A percentile compares a stretch with the other conserved stretches of the same genome.
Conservation (phyloP, 2,888 invertebrate species). For the Trilocha varians region DNA sequence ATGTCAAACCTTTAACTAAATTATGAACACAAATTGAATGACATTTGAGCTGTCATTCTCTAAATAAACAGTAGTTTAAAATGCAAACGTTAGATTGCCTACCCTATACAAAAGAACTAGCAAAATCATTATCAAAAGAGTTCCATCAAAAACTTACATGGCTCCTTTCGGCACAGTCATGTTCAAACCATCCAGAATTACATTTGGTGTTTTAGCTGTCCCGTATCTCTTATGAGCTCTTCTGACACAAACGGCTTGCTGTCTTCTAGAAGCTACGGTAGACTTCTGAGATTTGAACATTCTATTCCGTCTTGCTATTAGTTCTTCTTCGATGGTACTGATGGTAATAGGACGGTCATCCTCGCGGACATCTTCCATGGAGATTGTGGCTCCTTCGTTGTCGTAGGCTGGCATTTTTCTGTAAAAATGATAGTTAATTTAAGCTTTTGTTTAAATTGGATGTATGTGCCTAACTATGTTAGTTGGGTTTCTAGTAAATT, state of each 20-base stretch:
- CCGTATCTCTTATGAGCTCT: constrained; percentile 90
- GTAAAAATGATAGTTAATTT: too few relatives aligned
- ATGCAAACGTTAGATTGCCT: too few relatives aligned
- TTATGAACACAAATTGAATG: too few relatives aligned
- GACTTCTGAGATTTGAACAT: constrained; percentile 76
- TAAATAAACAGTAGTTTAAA: too few relatives aligned
- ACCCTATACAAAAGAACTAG: not conserved
- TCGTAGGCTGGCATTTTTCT: constrained; percentile 63
- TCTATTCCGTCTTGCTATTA: constrained; percentile 37
- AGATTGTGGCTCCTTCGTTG: constrained; percentile 63
- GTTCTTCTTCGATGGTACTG: constrained; percentile 44
- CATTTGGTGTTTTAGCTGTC: constrained; percentile 81
- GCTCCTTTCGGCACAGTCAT: constrained; percentile 94
- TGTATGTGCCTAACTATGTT: too few relatives aligned
- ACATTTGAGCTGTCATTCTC: too few relatives aligned
- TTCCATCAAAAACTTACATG: constrained; percentile 76
- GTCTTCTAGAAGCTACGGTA: constrained; percentile 79
- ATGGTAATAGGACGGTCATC: constrained; percentile 35
- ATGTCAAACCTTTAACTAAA: too few relatives aligned
- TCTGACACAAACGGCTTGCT: constrained; percentile 89
- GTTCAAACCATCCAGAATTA: constrained; percentile 89
- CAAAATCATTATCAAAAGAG: not conserved
- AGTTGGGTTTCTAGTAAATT: too few relatives aligned
- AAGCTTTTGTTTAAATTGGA: not conserved
- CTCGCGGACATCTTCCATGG: constrained; percentile 56